Base-by-base conservation (phyloP, 2,888 invertebrate species). In the Chamaedrilus cognettii region DNA sequence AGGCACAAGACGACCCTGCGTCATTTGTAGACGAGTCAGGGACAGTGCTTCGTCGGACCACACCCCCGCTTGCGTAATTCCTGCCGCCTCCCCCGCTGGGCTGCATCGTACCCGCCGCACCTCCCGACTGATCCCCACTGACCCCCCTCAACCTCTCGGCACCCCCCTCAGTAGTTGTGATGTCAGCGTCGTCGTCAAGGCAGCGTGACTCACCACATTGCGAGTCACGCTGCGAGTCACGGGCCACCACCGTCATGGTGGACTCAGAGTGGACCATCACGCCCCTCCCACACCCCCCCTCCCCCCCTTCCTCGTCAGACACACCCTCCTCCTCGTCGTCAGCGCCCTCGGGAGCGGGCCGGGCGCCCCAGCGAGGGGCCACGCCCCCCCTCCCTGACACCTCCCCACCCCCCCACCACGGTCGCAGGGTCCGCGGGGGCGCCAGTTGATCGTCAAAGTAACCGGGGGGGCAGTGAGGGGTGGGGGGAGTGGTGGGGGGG, bases 261-360 rank as follows among this genome's bases (percentile, higher is more conserved):
- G 73, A 73, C 34, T 68, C 69, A 19, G 73, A 73, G 35, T 70
- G 73, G n/a, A 66, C 64, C 70, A 73, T 72, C 42, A 49, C 64
- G n/a, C 42, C 49, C 4, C 11, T 30, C 23, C n/a, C n/a, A n/a
- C n/a, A n/a, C n/a, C n/a, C n/a, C n/a, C n/a, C n/a, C n/a, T n/a
- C n/a, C n/a, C n/a, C n/a, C 7, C 42, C 3, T 23, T n/a, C 33
- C n/a, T 31, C 32, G 32, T 59, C 31, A 33, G 28, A 58, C 28
- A 3, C 57, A 50, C 35, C 60, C 11, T 32, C 63, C n/a, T 64
- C 63, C 23, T 60, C 55, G 1, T 57, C n/a, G 5, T 31, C 26
- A 26, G 59, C 64, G 23, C 19, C 63, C 7, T 34, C 61, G 5
- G 58, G 32, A 11, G 58, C 60, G 2, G 52, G 32, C 1, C 33